phyloP scores from a whole-genome alignment of 2,113 vertebrate genomes.

The Orcinus orca region DNA sequence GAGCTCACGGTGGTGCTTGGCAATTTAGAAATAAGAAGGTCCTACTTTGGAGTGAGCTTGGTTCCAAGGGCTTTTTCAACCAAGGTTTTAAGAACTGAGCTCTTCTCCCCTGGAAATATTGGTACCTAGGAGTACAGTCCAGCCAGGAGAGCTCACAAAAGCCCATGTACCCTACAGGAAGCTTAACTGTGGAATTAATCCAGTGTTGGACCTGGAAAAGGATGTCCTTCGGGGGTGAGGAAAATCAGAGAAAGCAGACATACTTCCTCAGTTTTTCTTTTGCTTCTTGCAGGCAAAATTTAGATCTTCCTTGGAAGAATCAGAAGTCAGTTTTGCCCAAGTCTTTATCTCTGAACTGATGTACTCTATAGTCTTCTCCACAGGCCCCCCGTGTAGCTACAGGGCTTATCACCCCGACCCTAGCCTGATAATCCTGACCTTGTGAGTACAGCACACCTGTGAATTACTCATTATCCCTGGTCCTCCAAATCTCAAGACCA shows the following conservation, averaged over 20 bases:
- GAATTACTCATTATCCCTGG: not conserved
- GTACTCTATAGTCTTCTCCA: not conserved
- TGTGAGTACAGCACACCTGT: too few species aligned
- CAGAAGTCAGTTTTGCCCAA: not conserved
- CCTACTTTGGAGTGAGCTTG: not conserved
- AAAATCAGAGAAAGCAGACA: not conserved
- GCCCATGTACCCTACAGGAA: not conserved
- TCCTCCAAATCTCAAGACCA: not conserved
- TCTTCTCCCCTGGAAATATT: not conserved
- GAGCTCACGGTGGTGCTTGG: not conserved
- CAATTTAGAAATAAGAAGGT: not conserved
- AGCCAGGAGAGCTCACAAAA: not conserved
- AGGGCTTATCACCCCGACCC: not conserved
- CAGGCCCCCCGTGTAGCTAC: not conserved
- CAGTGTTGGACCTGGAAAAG: not conserved
- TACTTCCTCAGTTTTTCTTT: not conserved
- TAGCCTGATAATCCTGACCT: not conserved
- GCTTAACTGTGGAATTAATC: not conserved
- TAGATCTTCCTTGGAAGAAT: not conserved
- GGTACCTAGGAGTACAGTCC: not conserved
- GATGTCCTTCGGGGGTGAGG: not conserved
- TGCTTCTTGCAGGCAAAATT: not conserved
- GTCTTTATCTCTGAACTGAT: not conserved
- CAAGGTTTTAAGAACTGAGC: not conserved
- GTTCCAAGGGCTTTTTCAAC: slow-evolving; percentile 4